phyloP scores from a whole-genome alignment of 2,113 vertebrate species.

The Oxyura jamaicensis region DNA sequence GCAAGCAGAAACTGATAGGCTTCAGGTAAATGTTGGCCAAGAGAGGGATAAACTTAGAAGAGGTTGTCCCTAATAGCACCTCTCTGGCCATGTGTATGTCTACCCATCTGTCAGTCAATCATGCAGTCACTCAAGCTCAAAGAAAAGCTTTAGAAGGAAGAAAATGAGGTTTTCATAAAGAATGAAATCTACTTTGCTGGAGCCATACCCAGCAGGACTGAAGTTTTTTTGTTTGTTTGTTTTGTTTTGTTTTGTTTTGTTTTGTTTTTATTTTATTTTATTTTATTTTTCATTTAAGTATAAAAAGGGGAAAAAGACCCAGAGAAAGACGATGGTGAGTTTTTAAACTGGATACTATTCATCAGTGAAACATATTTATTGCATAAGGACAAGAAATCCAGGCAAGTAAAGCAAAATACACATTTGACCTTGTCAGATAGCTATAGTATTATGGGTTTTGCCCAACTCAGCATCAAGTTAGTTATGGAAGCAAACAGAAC shows the following conservation, averaged over 20 bases:
- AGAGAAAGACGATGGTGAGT: background rate
- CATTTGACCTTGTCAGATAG: slow-evolving; percentile 25
- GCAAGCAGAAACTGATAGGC: background rate
- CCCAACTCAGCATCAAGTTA: slow-evolving; percentile 63
- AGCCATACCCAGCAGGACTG: background rate
- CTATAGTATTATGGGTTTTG: slow-evolving; percentile 60
- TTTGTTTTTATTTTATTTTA: too few relatives aligned
- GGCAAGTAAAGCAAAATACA: slow-evolving; percentile 57
- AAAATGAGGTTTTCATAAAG: background rate
- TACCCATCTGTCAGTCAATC: background rate
- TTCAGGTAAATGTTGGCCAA: background rate
- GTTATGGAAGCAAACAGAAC: slow-evolving; percentile 58
- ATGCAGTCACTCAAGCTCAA: background rate
- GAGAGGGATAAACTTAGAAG: background rate
- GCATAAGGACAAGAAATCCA: slow-evolving; percentile 19
- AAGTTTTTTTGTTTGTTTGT: background rate
- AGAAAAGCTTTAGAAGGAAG: background rate
- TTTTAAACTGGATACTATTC: background rate
- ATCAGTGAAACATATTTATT: background rate
- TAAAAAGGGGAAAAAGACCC: background rate
- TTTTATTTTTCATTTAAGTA: too few relatives aligned
- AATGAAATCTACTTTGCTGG: background rate
- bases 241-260: too few relatives aligned
- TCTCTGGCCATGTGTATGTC: background rate
- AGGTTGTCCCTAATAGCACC: background rate